These are phyloP conservation scores for Dorcus hopei DNA, from an alignment of 2,888 invertebrate species.

Conservation along the genomic window DNA sequence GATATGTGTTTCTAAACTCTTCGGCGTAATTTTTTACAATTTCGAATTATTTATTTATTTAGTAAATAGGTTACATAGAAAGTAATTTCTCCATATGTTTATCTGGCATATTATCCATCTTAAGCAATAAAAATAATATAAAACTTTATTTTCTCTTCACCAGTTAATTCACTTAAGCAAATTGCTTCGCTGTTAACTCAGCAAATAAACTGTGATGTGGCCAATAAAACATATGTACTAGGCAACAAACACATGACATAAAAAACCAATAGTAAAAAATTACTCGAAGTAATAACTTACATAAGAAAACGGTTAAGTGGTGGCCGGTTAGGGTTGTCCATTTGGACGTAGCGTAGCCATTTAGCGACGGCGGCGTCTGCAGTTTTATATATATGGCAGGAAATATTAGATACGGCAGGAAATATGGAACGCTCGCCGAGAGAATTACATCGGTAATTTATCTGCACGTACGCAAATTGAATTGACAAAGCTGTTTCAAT, in stretches of 20 bases:
- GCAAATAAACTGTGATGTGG: too few species aligned
- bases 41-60: too few species aligned
- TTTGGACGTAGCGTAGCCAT: constrained; percentile 9
- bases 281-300: too few species aligned
- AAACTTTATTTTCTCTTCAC: constrained; percentile 9
- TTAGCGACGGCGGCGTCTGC: constrained; percentile 6
- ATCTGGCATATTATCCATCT: too few species aligned
- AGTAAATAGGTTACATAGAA: too few species aligned
- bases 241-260: too few species aligned
- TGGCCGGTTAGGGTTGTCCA: constrained; percentile 2
- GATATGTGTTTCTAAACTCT: too few species aligned
- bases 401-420: background rate
- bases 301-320: too few species aligned
- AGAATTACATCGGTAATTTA: constrained; percentile 10
- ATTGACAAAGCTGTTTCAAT: constrained; percentile 6
- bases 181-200: background rate
- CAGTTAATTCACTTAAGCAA: constrained; percentile 14
- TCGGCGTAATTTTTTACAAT: too few species aligned
- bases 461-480: constrained; percentile 13
- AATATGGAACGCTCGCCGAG: constrained; percentile 3
- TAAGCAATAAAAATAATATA: constrained; percentile 8
- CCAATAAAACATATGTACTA: too few species aligned
- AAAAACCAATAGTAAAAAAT: too few species aligned
- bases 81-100: too few species aligned
- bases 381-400: constrained; percentile 8